A percentile compares a stretch with the other conserved stretches of the same genome.
phyloP scores from a whole-genome alignment of 2,888 invertebrate genomes.

The Balanococcus diminutus region DNA sequence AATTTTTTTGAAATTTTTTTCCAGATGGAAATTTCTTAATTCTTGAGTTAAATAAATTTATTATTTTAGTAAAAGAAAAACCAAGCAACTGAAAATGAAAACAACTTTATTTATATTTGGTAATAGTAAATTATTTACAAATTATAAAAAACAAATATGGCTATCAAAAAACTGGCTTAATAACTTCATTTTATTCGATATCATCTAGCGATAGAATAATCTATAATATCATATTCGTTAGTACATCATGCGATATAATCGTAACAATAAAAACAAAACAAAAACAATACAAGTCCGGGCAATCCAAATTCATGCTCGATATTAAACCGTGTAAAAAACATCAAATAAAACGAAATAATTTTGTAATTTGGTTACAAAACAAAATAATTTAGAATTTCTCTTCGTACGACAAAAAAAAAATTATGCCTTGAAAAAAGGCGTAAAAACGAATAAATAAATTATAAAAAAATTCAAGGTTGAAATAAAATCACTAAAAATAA shows the following conservation, averaged over 20 bases:
- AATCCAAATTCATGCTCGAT: background rate
- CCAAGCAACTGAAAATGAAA: constrained; percentile 46
- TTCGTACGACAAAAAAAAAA: background rate
- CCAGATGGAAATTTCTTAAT: too few relatives aligned
- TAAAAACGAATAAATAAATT: background rate
- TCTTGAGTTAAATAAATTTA: too few relatives aligned
- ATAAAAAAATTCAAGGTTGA: background rate
- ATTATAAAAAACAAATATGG: constrained; percentile 46
- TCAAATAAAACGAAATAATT: too few relatives aligned
- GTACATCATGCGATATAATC: background rate
- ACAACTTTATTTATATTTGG: constrained; percentile 51
- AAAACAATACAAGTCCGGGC: background rate
- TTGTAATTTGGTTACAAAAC: background rate
- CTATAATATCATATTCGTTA: constrained; percentile 7
- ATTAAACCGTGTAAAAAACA: background rate
- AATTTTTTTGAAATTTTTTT: too few relatives aligned
- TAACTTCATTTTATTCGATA: constrained; percentile 23
- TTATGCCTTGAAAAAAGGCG: background rate
- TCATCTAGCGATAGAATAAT: constrained; percentile 13
- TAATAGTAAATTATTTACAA: constrained; percentile 53
- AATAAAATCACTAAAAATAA: background rate
- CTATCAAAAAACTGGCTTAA: constrained; percentile 50
- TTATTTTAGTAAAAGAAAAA: too few relatives aligned
- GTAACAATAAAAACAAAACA: background rate
- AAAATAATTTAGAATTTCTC: background rate